These are phyloP conservation scores for Pteropus alecto DNA, from an alignment of 2,113 vertebrate species.

Conservation along the genomic window DNA sequence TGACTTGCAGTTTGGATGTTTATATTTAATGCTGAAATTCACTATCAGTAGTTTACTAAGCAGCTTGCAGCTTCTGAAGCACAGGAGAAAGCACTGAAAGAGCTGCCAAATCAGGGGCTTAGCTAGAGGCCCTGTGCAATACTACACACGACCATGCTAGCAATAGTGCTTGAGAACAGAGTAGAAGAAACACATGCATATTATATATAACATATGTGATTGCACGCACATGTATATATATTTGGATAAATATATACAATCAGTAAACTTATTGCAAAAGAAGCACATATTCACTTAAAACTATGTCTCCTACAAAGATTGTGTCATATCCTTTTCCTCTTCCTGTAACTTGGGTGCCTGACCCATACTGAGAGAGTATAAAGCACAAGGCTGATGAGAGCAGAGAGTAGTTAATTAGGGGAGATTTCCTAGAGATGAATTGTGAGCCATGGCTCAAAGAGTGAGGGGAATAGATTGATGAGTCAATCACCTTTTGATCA, in stretches of 20 bases:
- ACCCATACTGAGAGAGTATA: neutral
- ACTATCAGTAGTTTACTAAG: neutral
- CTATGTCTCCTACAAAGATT: neutral
- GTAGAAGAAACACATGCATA: neutral
- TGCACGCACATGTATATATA: neutral
- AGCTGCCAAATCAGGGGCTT: neutral
- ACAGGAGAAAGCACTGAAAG: neutral
- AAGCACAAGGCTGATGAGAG: neutral
- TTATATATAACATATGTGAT: neutral
- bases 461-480: neutral
- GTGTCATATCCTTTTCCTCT: neutral
- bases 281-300: neutral
- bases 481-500: neutral
- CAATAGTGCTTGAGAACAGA: neutral
- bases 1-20: neutral
- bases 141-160: fast-evolving
- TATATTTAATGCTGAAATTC: neutral
- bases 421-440: neutral
- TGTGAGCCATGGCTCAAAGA: neutral
- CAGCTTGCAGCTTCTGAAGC: neutral
- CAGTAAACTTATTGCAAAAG: neutral
- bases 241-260: neutral
- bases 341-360: neutral
- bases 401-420: neutral
- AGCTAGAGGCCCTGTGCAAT: fast-evolving